A percentile compares a stretch with the other conserved stretches of the same genome.
Conservation (phyloP, 2,797 vertebrate species). For the Tympanoctomys barrerae region DNA sequence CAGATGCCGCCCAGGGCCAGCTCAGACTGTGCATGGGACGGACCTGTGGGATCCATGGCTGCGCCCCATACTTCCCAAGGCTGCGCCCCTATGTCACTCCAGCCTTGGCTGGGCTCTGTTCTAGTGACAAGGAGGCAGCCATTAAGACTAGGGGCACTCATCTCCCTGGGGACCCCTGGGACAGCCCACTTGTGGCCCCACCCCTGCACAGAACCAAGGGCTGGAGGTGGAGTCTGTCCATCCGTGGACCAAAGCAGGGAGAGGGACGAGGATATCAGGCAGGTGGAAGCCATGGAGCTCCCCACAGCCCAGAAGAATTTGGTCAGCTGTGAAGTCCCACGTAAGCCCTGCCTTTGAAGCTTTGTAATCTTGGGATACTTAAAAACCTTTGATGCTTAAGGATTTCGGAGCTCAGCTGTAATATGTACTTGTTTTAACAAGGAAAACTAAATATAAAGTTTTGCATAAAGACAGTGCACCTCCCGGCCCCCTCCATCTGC, state of each 20-base stretch:
- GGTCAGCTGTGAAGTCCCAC: neutral
- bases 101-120: neutral
- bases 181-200: neutral
- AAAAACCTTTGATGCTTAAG: neutral
- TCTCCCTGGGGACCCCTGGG: neutral
- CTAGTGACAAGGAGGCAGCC: neutral
- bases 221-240: neutral
- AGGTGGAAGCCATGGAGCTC: too few species aligned
- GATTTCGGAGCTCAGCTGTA: neutral
- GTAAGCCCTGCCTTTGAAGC: neutral
- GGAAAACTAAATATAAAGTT: neutral
- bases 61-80: neutral
- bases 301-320: rapidly evolving
- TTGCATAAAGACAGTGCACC: neutral
- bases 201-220: rapidly evolving
- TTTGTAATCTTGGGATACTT: neutral
- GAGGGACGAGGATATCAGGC: rapidly evolving
- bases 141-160: neutral
- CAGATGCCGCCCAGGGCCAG: too few species aligned
- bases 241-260: rapidly evolving
- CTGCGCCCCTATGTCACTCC: too few species aligned
- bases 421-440: neutral
- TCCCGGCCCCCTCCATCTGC: neutral
- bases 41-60: neutral
- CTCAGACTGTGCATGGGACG: neutral